phyloP scores from a whole-genome alignment of 2,888 invertebrate genomes.

The Oxycera nigricornis region DNA sequence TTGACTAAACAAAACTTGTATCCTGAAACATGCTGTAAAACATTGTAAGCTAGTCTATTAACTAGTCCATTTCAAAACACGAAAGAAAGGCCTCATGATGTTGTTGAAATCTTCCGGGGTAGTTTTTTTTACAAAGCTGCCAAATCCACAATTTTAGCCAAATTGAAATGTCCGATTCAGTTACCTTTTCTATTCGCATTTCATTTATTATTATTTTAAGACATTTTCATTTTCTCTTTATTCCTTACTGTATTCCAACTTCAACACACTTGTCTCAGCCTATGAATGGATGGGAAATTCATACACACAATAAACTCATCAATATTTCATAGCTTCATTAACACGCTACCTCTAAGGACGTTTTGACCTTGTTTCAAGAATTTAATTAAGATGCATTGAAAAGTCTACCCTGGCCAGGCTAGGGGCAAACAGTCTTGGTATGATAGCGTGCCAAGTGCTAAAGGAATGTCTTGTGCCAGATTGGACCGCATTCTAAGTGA shows the following conservation, averaged over 20 bases:
- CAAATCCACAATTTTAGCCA: too few species aligned
- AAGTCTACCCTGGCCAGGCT: neutral
- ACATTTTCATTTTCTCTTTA: neutral
- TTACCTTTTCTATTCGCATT: too few species aligned
- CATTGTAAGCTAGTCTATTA: too few species aligned
- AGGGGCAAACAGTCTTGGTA: neutral
- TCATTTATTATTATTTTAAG: too few species aligned
- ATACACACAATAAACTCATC: neutral
- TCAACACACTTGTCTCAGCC: neutral
- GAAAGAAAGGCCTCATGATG: too few species aligned
- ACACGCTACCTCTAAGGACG: neutral
- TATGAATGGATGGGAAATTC: neutral
- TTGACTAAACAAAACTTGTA: too few species aligned
- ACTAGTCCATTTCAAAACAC: too few species aligned
- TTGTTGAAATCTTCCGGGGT: too few species aligned
- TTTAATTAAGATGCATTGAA: slow-evolving; percentile 1
- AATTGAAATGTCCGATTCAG: too few species aligned
- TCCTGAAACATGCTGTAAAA: too few species aligned
- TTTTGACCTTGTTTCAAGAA: neutral
- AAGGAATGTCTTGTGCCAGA: neutral
- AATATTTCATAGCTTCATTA: slow-evolving; percentile 23
- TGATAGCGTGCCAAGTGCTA: neutral
- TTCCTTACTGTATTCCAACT: neutral
- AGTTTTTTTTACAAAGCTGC: too few species aligned
- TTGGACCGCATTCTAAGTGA: too few species aligned